phyloP scores from a whole-genome alignment of 2,797 vertebrate genomes.

The Malurus leucopterus region DNA sequence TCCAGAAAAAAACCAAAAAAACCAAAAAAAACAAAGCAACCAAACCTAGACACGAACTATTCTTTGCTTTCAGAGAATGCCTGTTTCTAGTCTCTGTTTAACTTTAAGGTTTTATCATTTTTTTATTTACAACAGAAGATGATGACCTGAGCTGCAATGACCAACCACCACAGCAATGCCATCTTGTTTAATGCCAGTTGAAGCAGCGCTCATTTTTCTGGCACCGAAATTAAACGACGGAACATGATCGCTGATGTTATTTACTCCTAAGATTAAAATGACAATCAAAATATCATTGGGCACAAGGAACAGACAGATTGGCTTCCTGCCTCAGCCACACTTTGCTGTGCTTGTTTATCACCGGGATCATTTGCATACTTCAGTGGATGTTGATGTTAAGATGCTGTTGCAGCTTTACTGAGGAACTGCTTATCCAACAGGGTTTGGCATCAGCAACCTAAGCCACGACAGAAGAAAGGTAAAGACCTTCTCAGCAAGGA shows the following conservation, averaged over 20 bases:
- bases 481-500: not conserved
- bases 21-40: too few species aligned
- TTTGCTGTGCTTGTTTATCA: slow-evolving; percentile 16
- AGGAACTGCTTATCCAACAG: not conserved
- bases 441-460: not conserved
- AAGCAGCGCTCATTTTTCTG: not conserved
- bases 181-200: not conserved
- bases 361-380: not conserved
- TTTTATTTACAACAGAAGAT: not conserved
- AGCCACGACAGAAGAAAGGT: not conserved
- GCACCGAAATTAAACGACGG: slow-evolving; percentile 11
- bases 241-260: not conserved
- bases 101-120: not conserved
- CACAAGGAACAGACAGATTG: slow-evolving; percentile 23
- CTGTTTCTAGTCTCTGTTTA: not conserved
- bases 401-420: not conserved
- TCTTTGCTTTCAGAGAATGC: not conserved
- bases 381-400: slow-evolving; percentile 9
- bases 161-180: not conserved
- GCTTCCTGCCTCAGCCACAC: slow-evolving; percentile 14
- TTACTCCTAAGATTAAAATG: slow-evolving; percentile 52
- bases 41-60: not conserved
- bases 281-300: slow-evolving; percentile 44
- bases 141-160: not conserved
- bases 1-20: not conserved